Base-by-base conservation (phyloP, 2,113 vertebrate species). In the Corydoras maculifer region DNA sequence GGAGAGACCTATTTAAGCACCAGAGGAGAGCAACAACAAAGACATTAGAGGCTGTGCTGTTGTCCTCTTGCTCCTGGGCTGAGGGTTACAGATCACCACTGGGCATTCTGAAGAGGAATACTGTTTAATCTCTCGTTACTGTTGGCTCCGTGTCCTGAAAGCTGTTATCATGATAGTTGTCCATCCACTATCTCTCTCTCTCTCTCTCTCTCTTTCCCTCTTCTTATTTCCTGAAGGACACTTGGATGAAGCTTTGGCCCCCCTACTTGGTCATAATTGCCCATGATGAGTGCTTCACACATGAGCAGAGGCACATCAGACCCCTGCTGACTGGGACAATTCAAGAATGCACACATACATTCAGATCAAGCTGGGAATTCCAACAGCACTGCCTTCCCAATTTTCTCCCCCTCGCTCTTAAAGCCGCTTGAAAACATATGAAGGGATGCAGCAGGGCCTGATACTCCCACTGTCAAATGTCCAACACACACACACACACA, bases 251-350 rank as follows among this genome's bases (percentile, higher is more conserved):
- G 77, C 80, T 84, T 82, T 77, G 79, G 74, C 78, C 65, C 80
- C 83, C 81, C 88, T 84, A 82, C 83, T 82, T 70, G 78, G 81
- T 84, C 83, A 83, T 90, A 88, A 90, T 88, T 89, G 85, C 81
- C 82, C 84, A 87, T 87, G 87, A 88, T 90, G 86, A 88, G 85
- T 88, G 84, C 85, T 88, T 85, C 82, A 88, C 87, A 90, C 86
- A 83, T 85, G 85, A 88, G 84, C 84, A 87, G 84, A 81, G 86
- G 85, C 82, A 82, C 85, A 89, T 88, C 87, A 89, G 87, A 85
- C 82, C 79, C 86, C 85, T 77, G 63, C 85, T 80, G 86, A 75
- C 83, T 84, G 64, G 62, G 66, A 70, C 62, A 70, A 73, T 70
- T 75, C 66, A 43, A 63, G 63, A 68, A 54, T 77, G 75, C 60